These are phyloP conservation scores for Lagopus leucura DNA, from an alignment of 2,113 vertebrate genomes.

Conservation along the genomic window DNA sequence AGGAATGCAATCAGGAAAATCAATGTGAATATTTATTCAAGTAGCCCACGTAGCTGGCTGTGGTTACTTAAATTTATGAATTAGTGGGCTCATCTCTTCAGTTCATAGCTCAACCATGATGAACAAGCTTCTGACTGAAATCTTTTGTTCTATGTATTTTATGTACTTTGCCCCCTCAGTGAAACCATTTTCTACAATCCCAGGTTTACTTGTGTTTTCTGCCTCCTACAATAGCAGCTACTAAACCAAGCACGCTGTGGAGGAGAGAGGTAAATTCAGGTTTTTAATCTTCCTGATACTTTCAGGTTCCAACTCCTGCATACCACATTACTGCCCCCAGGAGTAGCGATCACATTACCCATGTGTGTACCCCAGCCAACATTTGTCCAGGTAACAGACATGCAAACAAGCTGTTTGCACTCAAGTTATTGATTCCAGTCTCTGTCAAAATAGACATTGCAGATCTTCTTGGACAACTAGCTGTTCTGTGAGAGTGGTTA, in stretches of 20 bases:
- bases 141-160: neutral
- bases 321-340: neutral
- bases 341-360: neutral
- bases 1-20: neutral
- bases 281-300: neutral
- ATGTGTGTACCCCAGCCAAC: fast-evolving
- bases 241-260: neutral
- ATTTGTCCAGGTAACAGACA: neutral
- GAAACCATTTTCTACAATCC: neutral
- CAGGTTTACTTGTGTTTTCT: neutral
- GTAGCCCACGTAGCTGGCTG: neutral
- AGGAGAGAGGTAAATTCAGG: neutral
- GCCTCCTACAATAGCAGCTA: neutral
- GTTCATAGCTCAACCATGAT: neutral
- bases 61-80: neutral
- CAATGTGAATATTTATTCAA: neutral
- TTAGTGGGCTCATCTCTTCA: neutral
- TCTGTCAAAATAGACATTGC: neutral
- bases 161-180: neutral
- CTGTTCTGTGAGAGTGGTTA: neutral
- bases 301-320: neutral
- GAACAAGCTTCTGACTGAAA: neutral
- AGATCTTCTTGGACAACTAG: neutral
- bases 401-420: neutral
- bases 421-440: neutral